Evolutionary conservation across 2,888 invertebrate genomes (phyloP).

Genomic region (Synanthedon myopaeformis): DNA sequence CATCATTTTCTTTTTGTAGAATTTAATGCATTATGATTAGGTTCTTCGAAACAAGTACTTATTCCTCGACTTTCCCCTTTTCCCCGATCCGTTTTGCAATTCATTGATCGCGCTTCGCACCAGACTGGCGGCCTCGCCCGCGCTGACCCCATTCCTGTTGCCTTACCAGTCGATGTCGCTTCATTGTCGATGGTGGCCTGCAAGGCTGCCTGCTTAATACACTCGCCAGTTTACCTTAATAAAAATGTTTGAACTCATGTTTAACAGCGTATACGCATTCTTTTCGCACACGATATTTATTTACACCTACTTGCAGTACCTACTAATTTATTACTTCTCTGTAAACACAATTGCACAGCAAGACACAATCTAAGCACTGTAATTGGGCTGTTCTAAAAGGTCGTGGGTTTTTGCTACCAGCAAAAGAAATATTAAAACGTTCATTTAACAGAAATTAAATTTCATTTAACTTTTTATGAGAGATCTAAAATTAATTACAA

Average conservation of each 20-base stretch:
- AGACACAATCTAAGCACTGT: no score
- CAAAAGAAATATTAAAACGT: no score
- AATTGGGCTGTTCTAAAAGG: no score
- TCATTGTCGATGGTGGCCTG: conserved; percentile 31
- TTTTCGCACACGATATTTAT: not conserved
- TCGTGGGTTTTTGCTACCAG: no score
- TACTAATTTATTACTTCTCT: no score
- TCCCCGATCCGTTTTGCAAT: conserved; percentile 28
- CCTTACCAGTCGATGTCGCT: conserved; percentile 39
- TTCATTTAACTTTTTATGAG: no score
- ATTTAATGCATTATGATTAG: not conserved
- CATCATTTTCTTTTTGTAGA: no score
- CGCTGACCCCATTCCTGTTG: conserved; percentile 49
- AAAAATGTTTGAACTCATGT: not conserved
- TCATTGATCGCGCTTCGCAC: conserved; percentile 38
- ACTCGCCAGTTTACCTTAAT: conserved; percentile 3
- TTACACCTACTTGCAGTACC: no score
- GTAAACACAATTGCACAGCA: no score
- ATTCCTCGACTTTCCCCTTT: conserved; percentile 11
- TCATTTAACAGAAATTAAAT: no score
- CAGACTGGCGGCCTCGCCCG: conserved; percentile 26
- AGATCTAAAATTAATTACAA: no score
- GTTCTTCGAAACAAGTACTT: not conserved
- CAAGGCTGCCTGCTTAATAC: conserved; percentile 18
- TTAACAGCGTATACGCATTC: not conserved